phyloP scores from a whole-genome alignment of 2,113 vertebrate genomes.

The Chloroceryle aenea region DNA sequence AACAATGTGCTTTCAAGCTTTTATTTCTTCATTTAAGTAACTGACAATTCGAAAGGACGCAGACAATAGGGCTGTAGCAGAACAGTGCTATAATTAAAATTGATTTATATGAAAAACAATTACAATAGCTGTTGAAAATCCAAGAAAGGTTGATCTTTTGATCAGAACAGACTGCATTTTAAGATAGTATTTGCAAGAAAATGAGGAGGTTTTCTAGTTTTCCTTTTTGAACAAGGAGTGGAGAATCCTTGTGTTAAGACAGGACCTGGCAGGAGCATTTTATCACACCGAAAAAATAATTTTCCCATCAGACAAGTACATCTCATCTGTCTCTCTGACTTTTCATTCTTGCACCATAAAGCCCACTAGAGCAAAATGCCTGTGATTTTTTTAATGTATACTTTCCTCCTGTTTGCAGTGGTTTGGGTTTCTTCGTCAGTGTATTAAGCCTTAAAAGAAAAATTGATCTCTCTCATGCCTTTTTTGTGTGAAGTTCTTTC shows the following conservation, averaged over 20 bases:
- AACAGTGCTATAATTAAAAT: slow-evolving; percentile 76
- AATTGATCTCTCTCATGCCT: not conserved
- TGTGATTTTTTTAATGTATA: not conserved
- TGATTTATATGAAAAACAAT: slow-evolving; percentile 66
- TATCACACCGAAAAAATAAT: slow-evolving; percentile 34
- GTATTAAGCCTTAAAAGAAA: not conserved
- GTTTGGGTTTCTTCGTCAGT: slow-evolving; percentile 7
- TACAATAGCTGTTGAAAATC: slow-evolving; percentile 64
- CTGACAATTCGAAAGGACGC: slow-evolving; percentile 75
- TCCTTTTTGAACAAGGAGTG: slow-evolving; percentile 14
- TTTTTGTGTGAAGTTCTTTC: not conserved
- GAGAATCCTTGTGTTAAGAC: slow-evolving; percentile 16
- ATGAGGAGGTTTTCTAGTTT: slow-evolving; percentile 18
- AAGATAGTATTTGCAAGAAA: slow-evolving; percentile 50
- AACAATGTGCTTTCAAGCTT: slow-evolving; percentile 71
- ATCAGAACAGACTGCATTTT: slow-evolving; percentile 50
- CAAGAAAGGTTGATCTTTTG: slow-evolving; percentile 40
- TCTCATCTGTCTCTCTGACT: not conserved
- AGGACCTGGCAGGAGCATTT: not conserved
- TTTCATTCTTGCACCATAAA: slow-evolving; percentile 21
- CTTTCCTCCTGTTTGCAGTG: not conserved
- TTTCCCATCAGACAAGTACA: not conserved
- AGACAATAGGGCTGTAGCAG: slow-evolving; percentile 76
- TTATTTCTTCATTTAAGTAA: slow-evolving; percentile 74
- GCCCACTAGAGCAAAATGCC: not conserved